A percentile compares a stretch with the other conserved stretches of the same genome.
Evolutionary conservation across 2,113 vertebrate genomes (phyloP).

Genomic region (Zosterops hypoxanthus): DNA sequence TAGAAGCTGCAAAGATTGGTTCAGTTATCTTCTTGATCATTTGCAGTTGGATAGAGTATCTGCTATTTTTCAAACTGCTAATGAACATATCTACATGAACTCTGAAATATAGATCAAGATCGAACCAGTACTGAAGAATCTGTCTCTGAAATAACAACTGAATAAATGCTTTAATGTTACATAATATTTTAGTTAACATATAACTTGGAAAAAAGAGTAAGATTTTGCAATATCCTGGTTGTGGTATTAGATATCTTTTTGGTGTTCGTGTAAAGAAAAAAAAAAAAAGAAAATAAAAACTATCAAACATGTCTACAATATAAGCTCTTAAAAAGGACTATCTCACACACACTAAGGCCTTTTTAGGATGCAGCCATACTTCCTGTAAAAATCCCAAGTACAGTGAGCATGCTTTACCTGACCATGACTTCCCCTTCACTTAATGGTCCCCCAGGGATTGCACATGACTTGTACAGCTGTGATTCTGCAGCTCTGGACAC

Average conservation of each 20-base stretch:
- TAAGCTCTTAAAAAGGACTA: neutral
- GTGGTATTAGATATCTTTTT: neutral
- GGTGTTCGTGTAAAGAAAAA: neutral
- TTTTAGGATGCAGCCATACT: neutral
- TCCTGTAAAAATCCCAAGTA: neutral
- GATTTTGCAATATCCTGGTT: slow-evolving; percentile 10
- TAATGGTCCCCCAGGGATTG: neutral
- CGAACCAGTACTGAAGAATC: neutral
- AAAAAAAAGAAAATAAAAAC: neutral
- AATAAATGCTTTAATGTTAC: slow-evolving; percentile 50
- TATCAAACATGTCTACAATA: neutral
- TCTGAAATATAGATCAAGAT: neutral
- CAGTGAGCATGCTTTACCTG: neutral
- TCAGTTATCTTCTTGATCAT: neutral
- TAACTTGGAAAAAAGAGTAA: slow-evolving; percentile 37
- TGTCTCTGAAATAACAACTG: slow-evolving; percentile 5
- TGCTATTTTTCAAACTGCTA: neutral
- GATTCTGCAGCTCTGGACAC: neutral
- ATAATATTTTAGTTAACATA: slow-evolving; percentile 56
- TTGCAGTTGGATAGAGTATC: neutral
- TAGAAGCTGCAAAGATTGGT: neutral
- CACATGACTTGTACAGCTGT: neutral
- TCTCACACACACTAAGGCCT: neutral
- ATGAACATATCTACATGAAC: neutral
- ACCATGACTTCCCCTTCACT: neutral